These are phyloP conservation scores for Sturnira hondurensis DNA, from an alignment of 2,113 vertebrate species.

Conservation along the genomic window DNA sequence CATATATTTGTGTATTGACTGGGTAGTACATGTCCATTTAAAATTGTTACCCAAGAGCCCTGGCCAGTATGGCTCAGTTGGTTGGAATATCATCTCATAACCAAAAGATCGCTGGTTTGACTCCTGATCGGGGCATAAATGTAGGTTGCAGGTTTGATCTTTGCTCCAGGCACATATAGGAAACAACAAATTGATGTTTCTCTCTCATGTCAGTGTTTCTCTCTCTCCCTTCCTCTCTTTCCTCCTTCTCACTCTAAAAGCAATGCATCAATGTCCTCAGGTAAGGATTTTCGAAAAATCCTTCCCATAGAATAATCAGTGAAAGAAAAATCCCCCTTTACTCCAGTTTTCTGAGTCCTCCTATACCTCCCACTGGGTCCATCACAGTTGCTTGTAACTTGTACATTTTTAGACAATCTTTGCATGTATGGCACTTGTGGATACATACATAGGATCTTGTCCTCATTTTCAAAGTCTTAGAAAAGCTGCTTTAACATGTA, in stretches of 20 bases:
- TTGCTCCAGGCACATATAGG: too few relatives aligned
- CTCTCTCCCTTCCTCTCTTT: too few relatives aligned
- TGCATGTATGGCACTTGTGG: accelerated
- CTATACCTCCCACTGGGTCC: not conserved
- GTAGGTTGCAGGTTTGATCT: too few relatives aligned
- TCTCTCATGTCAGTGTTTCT: too few relatives aligned
- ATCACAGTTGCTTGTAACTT: not conserved
- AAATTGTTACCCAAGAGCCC: not conserved
- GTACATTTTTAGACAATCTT: not conserved
- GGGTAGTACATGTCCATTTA: not conserved
- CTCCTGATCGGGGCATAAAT: too few relatives aligned
- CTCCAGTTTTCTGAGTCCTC: not conserved
- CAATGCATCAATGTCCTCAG: too few relatives aligned
- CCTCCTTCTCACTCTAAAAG: too few relatives aligned
- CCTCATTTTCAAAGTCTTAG: not conserved
- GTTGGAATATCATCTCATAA: too few relatives aligned
- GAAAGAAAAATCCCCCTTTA: not conserved
- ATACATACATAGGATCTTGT: not conserved
- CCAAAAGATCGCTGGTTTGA: too few relatives aligned
- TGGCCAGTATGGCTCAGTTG: too few relatives aligned
- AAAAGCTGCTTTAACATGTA: not conserved
- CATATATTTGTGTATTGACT: not conserved
- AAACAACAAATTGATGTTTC: too few relatives aligned
- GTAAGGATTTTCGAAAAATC: not conserved
- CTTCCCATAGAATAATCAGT: not conserved